A percentile compares a stretch with the other conserved stretches of the same genome.
These are phyloP conservation scores for Pseudococcus longispinus DNA, from an alignment of 2,888 invertebrate species.

Conservation along the genomic window DNA sequence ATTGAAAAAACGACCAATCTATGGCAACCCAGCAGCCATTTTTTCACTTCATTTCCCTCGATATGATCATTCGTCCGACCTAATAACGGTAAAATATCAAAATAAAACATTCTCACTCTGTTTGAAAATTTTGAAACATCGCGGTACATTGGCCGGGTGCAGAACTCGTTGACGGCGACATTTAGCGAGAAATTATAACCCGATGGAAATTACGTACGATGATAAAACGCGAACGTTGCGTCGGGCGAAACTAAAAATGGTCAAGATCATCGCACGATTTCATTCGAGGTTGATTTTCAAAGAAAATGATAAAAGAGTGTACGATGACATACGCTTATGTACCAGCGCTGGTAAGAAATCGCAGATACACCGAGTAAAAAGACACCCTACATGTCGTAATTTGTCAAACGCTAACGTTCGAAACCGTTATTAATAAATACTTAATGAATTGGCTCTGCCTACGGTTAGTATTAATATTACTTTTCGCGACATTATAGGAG, in stretches of 20 bases:
- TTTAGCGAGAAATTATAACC: background rate
- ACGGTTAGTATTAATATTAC: conserved; percentile 37
- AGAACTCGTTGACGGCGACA: background rate
- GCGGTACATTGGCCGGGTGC: background rate
- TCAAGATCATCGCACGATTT: conserved; percentile 1
- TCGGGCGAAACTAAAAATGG: background rate
- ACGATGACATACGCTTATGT: background rate
- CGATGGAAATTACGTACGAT: background rate
- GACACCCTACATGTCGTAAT: background rate
- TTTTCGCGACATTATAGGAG: conserved; percentile 37
- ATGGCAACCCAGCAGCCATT: too few relatives aligned
- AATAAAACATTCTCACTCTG: background rate
- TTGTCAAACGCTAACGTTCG: background rate
- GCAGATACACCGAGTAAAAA: background rate
- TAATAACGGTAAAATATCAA: background rate
- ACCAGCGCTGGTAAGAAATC: background rate
- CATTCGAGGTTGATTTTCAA: background rate
- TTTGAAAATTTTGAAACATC: background rate
- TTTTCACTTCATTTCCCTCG: too few relatives aligned
- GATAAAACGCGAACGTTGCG: background rate
- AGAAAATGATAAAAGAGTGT: background rate
- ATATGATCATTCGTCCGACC: too few relatives aligned
- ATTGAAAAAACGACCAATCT: too few relatives aligned
- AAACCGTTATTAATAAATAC: conserved; percentile 28
- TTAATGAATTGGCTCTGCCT: conserved; percentile 31